Base-by-base conservation (phyloP, 2,888 invertebrate genomes). In the Dermolepida albohirtum region DNA sequence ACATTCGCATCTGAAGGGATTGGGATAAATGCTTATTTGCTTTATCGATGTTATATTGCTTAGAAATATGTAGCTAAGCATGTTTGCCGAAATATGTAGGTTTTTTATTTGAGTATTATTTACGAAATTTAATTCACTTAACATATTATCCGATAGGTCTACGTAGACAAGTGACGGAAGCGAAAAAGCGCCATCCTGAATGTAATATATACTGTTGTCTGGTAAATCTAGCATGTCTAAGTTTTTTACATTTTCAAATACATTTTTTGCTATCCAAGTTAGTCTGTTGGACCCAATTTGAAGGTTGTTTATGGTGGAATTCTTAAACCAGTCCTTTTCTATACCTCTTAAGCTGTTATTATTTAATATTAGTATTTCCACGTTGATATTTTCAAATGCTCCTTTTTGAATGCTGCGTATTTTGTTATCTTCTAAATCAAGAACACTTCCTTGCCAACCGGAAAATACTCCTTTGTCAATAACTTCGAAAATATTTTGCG, bases 1-100 rank as follows among this genome's bases (percentile, higher is more conserved):
- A 16, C 59, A 67, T 12, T 47, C 66, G 51, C 66, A 67, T 1
- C 50, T 12, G 29, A 49, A 67, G 7, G 66, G 66, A 51, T 67
- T 67, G 1, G 66, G 66, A 51, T 67, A 51, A 11, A 51, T 51
- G 5, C 49, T 50, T 41, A 67, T 62, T 51, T 17, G 12, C 14
- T 62, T 59, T 41, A 67, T 50, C 1, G 14, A 16, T 0, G 44
- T 50, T 2, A 22, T 50, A 29, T 39, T 51, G 10, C 40, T 57
- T n/a, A 59, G 11, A 43, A 41, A 57, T 50, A 59, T 57, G 17
- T 59, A 51, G 22, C 51, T 67, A n/a, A 67, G 17, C 50, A 50
- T 43, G 51, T 67, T 67, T n/a, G 51, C 41, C 12, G 51, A 49
- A 12, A 67, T 12, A 12, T 59, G 43, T 17, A 67, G 11, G n/a